A percentile compares a stretch with the other conserved stretches of the same genome.
phyloP scores from a whole-genome alignment of 2,888 invertebrate genomes.

The Ectropis crepuscularia region DNA sequence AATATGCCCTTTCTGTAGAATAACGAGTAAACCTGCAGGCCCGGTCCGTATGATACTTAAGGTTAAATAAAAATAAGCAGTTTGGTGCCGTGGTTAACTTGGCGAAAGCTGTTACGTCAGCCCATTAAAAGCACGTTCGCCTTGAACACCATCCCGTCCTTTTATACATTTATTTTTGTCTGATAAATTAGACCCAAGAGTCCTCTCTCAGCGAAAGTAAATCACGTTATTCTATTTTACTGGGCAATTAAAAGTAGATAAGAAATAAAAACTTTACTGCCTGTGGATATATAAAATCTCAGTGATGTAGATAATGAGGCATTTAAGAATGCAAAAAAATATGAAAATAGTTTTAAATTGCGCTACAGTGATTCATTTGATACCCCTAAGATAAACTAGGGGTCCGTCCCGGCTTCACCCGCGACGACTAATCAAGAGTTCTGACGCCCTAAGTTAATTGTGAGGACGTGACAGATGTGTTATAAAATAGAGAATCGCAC shows the following conservation, averaged over 20 bases:
- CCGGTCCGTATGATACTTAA: background rate
- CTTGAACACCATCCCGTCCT: constrained; percentile 21
- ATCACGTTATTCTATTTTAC: constrained; percentile 5
- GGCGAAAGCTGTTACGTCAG: constrained; percentile 29
- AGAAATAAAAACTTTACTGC: background rate
- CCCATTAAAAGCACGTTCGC: constrained; percentile 22
- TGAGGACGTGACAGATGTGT: too few relatives aligned
- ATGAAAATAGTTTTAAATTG: too few relatives aligned
- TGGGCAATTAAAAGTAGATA: background rate
- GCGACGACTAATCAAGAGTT: too few relatives aligned
- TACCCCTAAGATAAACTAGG: too few relatives aligned
- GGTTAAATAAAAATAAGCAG: constrained; percentile 5
- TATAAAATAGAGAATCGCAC: too few relatives aligned
- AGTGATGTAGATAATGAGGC: background rate
- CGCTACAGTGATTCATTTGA: too few relatives aligned
- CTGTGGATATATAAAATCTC: too few relatives aligned
- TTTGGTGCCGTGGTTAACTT: constrained; percentile 3
- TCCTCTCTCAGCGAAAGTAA: constrained; percentile 20
- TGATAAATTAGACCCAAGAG: constrained; percentile 8
- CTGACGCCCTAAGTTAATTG: too few relatives aligned
- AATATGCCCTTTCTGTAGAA: background rate
- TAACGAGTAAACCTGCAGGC: background rate
- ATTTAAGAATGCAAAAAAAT: background rate
- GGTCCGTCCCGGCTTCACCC: too few relatives aligned
- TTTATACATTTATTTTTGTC: constrained; percentile 15